These are phyloP conservation scores for Novumbra hubbsi DNA, from an alignment of 2,797 vertebrate genomes.

Conservation along the genomic window DNA sequence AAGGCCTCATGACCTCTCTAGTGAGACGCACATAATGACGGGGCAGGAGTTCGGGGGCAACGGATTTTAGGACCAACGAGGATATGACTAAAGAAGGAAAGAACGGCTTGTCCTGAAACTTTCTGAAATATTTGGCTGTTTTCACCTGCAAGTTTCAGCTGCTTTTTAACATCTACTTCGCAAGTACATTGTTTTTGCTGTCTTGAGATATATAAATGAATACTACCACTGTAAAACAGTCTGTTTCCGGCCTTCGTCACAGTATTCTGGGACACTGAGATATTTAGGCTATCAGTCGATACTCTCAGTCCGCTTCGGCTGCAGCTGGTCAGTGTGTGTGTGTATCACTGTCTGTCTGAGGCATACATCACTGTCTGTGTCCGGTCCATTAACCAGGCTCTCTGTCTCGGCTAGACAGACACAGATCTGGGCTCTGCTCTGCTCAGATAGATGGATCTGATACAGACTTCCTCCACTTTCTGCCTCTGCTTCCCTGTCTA, in stretches of 20 bases:
- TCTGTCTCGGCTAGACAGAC: conserved; percentile 54
- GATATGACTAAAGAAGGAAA: not conserved
- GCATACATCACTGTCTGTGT: conserved; percentile 66
- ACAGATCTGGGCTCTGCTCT: conserved; percentile 45
- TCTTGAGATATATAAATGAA: not conserved
- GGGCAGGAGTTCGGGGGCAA: not conserved
- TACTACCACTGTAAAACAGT: not conserved
- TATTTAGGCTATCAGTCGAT: conserved; percentile 56
- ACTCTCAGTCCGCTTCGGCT: conserved; percentile 8
- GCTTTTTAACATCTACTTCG: not conserved
- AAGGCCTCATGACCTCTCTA: not conserved
- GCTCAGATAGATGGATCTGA: conserved; percentile 59
- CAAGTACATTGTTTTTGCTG: not conserved
- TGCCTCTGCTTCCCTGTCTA: conserved; percentile 9
- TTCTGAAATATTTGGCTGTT: not conserved
- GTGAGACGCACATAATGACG: not conserved
- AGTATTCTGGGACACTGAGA: not conserved
- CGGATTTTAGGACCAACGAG: not conserved
- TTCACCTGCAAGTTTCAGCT: not conserved
- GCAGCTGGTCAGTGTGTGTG: conserved; percentile 21
- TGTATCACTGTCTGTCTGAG: conserved; percentile 50
- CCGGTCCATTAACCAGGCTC: conserved; percentile 67
- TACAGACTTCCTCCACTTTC: conserved; percentile 47
- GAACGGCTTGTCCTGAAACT: not conserved
- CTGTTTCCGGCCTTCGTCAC: not conserved